phyloP scores from a whole-genome alignment of 1,140 invertebrate genomes.

The Latrodectus geometricus region DNA sequence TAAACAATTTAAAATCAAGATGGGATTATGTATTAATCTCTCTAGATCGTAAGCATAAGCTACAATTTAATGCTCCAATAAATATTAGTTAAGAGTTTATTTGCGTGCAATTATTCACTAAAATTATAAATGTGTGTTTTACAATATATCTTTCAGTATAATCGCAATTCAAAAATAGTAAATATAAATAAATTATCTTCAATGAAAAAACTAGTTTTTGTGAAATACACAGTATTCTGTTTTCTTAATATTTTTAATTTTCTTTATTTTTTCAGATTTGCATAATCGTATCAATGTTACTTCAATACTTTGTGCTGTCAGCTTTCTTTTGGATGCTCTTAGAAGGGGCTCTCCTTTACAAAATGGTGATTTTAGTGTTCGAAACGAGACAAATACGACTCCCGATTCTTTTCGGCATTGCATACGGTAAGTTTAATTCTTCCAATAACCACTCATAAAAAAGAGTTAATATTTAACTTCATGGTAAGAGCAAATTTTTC shows the following conservation, averaged over 20 bases:
- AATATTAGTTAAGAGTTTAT: too few relatives aligned
- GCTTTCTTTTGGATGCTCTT: slow-evolving; percentile 72
- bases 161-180: not conserved
- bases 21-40: too few relatives aligned
- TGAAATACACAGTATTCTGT: not conserved
- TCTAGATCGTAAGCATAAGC: too few relatives aligned
- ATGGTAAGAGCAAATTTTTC: too few relatives aligned
- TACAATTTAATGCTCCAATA: too few relatives aligned
- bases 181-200: not conserved
- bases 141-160: not conserved
- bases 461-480: too few relatives aligned
- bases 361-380: slow-evolving; percentile 71
- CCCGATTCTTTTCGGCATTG: not conserved
- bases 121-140: not conserved
- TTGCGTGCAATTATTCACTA: not conserved
- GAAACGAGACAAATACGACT: slow-evolving; percentile 2
- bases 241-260: not conserved
- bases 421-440: slow-evolving; percentile 20
- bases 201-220: not conserved
- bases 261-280: slow-evolving; percentile 64
- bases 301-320: slow-evolving; percentile 70
- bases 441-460: too few relatives aligned
- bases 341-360: slow-evolving; percentile 71
- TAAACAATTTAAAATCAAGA: too few relatives aligned
- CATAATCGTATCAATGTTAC: slow-evolving; percentile 68